A percentile compares a stretch with the other conserved stretches of the same genome.
These are phyloP conservation scores for Microctenopoma lineatum DNA, from an alignment of 2,797 vertebrate genomes.

Conservation along the genomic window DNA sequence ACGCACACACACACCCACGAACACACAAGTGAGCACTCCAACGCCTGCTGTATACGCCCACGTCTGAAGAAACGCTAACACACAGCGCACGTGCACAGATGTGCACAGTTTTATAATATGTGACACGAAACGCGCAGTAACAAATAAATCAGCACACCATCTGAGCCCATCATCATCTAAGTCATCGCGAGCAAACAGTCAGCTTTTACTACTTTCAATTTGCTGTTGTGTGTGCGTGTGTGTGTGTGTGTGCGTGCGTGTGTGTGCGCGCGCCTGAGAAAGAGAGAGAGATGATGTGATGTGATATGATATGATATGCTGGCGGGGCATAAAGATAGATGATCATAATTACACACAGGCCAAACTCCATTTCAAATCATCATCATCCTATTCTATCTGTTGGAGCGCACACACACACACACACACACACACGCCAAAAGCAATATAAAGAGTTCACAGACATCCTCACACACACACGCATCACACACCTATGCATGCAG, in stretches of 20 bases:
- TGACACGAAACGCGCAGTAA: conserved; percentile 94
- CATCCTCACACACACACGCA: conserved; percentile 44
- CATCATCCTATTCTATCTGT: conserved; percentile 76
- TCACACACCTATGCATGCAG: conserved; percentile 78
- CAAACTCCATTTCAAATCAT: conserved; percentile 99
- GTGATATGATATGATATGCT: conserved; percentile 88
- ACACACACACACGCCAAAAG: conserved; percentile 44
- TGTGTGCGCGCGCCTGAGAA: conserved; percentile 30
- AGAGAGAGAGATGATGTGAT: conserved; percentile 52
- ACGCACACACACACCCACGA: conserved; percentile 4
- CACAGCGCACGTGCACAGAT: conserved; percentile 22
- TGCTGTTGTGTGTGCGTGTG: conserved; percentile 80
- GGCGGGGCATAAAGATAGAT: conserved; percentile 99
- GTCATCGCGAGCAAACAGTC: conserved; percentile 99
- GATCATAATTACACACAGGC: conserved; percentile 99
- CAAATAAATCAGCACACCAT: conserved; percentile 98
- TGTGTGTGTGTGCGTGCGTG: conserved; percentile 31
- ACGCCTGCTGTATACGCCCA: conserved; percentile 12
- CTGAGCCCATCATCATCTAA: conserved; percentile 94
- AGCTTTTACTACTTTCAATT: conserved; percentile 99
- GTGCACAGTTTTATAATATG: conserved; percentile 85
- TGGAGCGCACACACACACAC: conserved; percentile 46
- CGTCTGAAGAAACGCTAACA: conserved; percentile 22
- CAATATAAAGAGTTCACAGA: conserved; percentile 83
- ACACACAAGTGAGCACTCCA: conserved; percentile 21